These are phyloP conservation scores for Phenganax stokvisi DNA, from an alignment of 92 coral and sea anemone species.

Conservation along the genomic window DNA sequence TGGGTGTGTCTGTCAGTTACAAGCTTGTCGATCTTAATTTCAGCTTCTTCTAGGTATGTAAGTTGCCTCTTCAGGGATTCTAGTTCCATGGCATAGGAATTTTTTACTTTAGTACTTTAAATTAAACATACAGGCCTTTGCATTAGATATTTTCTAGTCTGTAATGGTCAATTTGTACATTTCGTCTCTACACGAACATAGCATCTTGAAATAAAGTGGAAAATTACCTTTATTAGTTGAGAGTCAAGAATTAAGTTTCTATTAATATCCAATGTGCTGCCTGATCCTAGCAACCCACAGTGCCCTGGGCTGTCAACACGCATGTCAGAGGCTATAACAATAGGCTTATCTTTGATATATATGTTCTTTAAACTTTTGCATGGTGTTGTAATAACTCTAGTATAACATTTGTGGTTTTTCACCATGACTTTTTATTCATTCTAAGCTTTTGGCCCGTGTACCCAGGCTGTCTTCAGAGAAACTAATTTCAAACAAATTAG, in stretches of 20 bases:
- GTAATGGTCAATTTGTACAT: background rate
- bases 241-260: constrained; percentile 3
- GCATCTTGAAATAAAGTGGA: background rate
- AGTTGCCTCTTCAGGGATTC: too few species aligned
- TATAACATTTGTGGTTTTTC: too few species aligned
- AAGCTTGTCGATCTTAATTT: constrained; percentile 16
- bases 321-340: constrained; percentile 15
- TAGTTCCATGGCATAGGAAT: too few species aligned
- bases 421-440: too few species aligned
- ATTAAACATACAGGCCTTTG: background rate
- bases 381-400: too few species aligned
- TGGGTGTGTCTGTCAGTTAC: constrained; percentile 39
- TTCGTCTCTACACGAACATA: background rate
- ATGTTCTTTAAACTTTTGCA: too few species aligned
- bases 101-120: too few species aligned
- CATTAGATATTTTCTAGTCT: background rate
- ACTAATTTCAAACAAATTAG: too few species aligned
- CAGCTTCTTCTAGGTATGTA: constrained; percentile 13
- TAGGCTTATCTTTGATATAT: background rate
- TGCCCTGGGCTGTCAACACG: constrained; percentile 16
- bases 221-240: constrained; percentile 1
- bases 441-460: too few species aligned
- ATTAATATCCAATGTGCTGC: constrained; percentile 7
- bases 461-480: too few species aligned
- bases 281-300: constrained; percentile 3